Evolutionary conservation across 2,888 invertebrate genomes (phyloP).

Genomic region (Tuberolachnus salignus): DNA sequence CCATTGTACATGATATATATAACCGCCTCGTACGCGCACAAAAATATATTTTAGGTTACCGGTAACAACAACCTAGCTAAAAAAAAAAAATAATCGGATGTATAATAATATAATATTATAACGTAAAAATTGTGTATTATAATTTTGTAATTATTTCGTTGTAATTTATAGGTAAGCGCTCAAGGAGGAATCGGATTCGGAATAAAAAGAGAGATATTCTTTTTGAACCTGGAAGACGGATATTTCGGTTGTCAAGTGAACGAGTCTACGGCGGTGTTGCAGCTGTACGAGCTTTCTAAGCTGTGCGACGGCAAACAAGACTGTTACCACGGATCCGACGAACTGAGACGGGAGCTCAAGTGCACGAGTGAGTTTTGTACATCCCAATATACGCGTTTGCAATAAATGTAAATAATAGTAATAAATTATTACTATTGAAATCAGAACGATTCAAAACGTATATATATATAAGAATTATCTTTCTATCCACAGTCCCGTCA

Average conservation of each 20-base stretch:
- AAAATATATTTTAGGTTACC: neutral
- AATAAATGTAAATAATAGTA: too few species aligned
- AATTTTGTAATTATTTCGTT: slow-evolving; percentile 29
- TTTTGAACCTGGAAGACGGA: slow-evolving; percentile 95
- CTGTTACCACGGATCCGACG: slow-evolving; percentile 91
- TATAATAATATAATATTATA: neutral
- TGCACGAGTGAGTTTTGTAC: slow-evolving; percentile 86
- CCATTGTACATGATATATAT: neutral
- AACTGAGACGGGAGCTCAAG: slow-evolving; percentile 85
- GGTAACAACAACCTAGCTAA: too few species aligned
- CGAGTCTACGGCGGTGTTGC: slow-evolving; percentile 92
- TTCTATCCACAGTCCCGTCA: too few species aligned
- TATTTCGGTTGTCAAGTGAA: slow-evolving; percentile 97
- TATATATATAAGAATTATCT: too few species aligned
- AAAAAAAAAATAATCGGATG: neutral
- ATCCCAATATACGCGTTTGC: too few species aligned
- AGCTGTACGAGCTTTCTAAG: slow-evolving; percentile 92
- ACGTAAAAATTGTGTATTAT: neutral
- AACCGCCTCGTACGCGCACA: neutral
- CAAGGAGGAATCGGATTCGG: slow-evolving; percentile 70
- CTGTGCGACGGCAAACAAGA: slow-evolving; percentile 89
- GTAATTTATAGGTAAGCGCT: slow-evolving; percentile 57
- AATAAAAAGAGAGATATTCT: slow-evolving; percentile 91
- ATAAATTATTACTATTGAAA: too few species aligned
- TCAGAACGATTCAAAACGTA: too few species aligned